A percentile compares a stretch with the other conserved stretches of the same genome.
Evolutionary conservation across 2,797 vertebrate genomes (phyloP).

Genomic region (Danio aesculapii): DNA sequence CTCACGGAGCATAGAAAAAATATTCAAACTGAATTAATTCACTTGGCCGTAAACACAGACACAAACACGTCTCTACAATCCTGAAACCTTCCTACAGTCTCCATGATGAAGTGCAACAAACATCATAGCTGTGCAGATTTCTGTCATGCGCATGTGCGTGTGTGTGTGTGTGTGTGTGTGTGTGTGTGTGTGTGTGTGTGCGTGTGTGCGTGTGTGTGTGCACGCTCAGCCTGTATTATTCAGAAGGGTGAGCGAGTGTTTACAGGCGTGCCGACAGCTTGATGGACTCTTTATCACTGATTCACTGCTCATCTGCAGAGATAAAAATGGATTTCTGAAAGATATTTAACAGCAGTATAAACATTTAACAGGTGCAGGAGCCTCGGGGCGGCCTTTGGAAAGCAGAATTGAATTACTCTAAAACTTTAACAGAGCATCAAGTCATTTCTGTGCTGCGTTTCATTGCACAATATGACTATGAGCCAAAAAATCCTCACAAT

Average conservation of each 20-base stretch:
- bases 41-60: no score
- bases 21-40: no score
- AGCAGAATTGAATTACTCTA: neutral
- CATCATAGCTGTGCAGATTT: no score
- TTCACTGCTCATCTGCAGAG: slow-evolving; percentile 82
- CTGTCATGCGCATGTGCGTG: neutral
- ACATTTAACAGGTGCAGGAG: slow-evolving; percentile 73
- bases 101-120: no score
- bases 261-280: slow-evolving; percentile 82
- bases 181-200: no score
- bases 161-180: neutral
- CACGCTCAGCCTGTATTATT: slow-evolving; percentile 72
- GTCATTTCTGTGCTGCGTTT: slow-evolving; percentile 3
- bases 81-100: no score
- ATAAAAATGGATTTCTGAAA: slow-evolving; percentile 85
- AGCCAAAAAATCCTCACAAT: slow-evolving; percentile 2
- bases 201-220: no score
- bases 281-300: slow-evolving; percentile 84
- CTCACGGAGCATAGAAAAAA: no score
- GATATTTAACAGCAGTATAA: slow-evolving; percentile 83
- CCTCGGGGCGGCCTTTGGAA: slow-evolving; percentile 66
- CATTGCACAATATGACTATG: neutral
- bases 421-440: neutral
- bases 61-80: no score
- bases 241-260: slow-evolving; percentile 76